These are phyloP conservation scores for Gyps fulvus DNA, from an alignment of 2,113 vertebrate genomes.

Conservation along the genomic window DNA sequence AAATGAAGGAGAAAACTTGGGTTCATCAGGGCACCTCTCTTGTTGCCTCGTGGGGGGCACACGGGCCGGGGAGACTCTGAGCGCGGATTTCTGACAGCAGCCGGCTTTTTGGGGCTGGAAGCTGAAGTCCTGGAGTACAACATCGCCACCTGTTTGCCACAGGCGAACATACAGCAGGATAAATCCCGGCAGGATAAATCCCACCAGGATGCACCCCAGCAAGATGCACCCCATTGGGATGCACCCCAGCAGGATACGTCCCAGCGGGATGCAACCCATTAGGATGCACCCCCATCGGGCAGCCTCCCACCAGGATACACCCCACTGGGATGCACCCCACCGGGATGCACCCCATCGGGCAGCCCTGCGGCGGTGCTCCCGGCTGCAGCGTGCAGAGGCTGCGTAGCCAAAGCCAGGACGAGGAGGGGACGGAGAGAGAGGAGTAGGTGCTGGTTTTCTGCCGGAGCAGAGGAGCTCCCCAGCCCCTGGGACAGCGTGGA, in stretches of 20 bases:
- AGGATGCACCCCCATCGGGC: background rate
- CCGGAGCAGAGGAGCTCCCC: background rate
- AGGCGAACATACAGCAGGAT: background rate
- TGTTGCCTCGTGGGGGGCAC: background rate
- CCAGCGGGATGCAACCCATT: accelerated
- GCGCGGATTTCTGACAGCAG: background rate
- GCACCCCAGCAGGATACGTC: background rate
- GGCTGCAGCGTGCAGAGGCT: background rate
- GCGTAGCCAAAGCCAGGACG: background rate
- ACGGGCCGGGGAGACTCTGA: accelerated
- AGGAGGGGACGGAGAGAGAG: background rate
- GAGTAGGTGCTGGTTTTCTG: background rate
- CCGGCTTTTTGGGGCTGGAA: background rate
- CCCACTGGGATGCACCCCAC: background rate
- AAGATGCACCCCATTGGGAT: accelerated
- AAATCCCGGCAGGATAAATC: background rate
- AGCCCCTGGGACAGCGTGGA: accelerated
- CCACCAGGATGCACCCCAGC: background rate
- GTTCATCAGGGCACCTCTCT: background rate
- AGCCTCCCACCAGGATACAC: background rate
- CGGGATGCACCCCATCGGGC: background rate
- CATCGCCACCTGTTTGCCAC: slow-evolving; percentile 66
- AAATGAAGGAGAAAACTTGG: background rate
- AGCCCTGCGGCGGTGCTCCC: background rate
- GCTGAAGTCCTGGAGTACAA: slow-evolving; percentile 50